These are phyloP conservation scores for Drosophila ananassae DNA, from an alignment of 1,140 invertebrate genomes.

Conservation along the genomic window DNA sequence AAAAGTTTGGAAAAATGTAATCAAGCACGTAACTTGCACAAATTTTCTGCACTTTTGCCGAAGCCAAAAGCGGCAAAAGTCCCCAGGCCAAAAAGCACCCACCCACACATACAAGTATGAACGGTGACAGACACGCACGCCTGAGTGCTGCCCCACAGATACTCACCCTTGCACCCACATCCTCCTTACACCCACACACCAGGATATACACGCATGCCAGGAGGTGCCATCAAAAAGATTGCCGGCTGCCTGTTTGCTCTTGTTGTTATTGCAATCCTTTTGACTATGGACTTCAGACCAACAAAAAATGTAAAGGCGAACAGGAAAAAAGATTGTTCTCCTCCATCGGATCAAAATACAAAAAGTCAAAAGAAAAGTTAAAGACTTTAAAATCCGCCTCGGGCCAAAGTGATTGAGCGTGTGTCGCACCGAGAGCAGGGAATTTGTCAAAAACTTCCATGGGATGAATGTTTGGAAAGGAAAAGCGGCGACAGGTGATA, in stretches of 20 bases:
- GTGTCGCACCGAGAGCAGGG: slow-evolving; percentile 52
- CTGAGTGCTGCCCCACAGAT: slow-evolving; percentile 39
- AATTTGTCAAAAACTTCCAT: slow-evolving; percentile 65
- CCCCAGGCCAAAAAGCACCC: slow-evolving; percentile 56
- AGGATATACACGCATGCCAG: slow-evolving; percentile 10
- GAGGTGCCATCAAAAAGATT: slow-evolving; percentile 74
- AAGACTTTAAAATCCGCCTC: slow-evolving; percentile 78
- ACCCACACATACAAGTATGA: slow-evolving; percentile 10
- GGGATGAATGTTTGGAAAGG: neutral
- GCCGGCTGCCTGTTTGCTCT: slow-evolving; percentile 50
- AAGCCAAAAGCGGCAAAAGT: slow-evolving; percentile 68
- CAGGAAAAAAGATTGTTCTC: slow-evolving; percentile 45
- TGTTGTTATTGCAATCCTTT: slow-evolving; percentile 67
- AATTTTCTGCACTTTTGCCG: slow-evolving; percentile 80
- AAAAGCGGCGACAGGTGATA: slow-evolving; percentile 55
- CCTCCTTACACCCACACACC: slow-evolving; percentile 2
- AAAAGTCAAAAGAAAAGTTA: slow-evolving; percentile 80
- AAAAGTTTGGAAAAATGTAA: slow-evolving; percentile 76
- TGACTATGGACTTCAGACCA: slow-evolving; percentile 55
- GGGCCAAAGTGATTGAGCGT: slow-evolving; percentile 72
- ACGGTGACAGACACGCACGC: slow-evolving; percentile 63
- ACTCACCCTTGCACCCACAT: neutral
- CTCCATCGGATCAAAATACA: slow-evolving; percentile 52
- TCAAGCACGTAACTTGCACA: slow-evolving; percentile 82
- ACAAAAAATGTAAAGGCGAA: slow-evolving; percentile 26